Evolutionary conservation across 2,888 invertebrate species (phyloP).

Genomic region (Coenonympha glycerion): DNA sequence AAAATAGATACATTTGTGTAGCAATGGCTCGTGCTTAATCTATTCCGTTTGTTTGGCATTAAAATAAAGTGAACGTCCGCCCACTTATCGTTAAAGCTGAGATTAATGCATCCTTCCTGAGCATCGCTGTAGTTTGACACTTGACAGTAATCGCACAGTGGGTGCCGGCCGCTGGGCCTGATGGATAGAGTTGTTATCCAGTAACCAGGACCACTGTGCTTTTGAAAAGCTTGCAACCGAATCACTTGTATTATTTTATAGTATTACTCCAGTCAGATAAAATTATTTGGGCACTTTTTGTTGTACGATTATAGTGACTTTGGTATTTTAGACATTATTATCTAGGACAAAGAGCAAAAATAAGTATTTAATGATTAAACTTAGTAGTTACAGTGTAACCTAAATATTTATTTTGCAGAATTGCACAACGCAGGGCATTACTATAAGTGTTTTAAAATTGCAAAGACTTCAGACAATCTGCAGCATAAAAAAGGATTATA

Average conservation of each 20-base stretch:
- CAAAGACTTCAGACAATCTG: too few relatives aligned
- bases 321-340: too few relatives aligned
- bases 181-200: constrained; percentile 18
- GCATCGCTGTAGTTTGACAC: constrained; percentile 23
- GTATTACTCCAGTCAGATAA: too few relatives aligned
- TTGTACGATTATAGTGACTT: too few relatives aligned
- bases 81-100: constrained; percentile 20
- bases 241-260: not conserved
- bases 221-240: not conserved
- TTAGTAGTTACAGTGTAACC: too few relatives aligned
- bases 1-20: not conserved
- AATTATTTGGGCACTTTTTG: too few relatives aligned
- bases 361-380: too few relatives aligned
- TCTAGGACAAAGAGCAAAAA: too few relatives aligned
- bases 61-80: constrained; percentile 21
- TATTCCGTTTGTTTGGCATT: constrained; percentile 13
- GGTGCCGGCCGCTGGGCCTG: constrained; percentile 21
- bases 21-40: constrained; percentile 1
- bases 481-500: too few relatives aligned
- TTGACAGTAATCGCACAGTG: constrained; percentile 25
- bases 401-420: too few relatives aligned
- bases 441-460: too few relatives aligned
- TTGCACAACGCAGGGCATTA: too few relatives aligned
- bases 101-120: constrained; percentile 21
- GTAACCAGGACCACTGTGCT: constrained; percentile 5